Evolutionary conservation across 1,140 invertebrate species (phyloP).

Genomic region (Euura lappo): DNA sequence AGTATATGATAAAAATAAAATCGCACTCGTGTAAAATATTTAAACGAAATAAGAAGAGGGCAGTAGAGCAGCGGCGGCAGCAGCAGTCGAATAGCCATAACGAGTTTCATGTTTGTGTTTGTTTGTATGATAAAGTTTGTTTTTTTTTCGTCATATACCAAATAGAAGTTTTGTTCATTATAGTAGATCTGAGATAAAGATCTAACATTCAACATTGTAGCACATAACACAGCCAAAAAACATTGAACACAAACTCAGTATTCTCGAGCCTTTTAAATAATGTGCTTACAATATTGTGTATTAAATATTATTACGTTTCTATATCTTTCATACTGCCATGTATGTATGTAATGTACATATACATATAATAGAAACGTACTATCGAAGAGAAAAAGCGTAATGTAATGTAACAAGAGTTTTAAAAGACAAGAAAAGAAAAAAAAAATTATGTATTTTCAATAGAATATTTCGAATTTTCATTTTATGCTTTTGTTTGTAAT

Average conservation of each 20-base stretch:
- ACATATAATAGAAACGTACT: conserved; percentile 1
- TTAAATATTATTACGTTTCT: conserved; percentile 18
- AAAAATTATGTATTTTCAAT: not conserved
- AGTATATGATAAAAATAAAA: not conserved
- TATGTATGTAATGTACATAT: conserved; percentile 17
- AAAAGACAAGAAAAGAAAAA: not conserved
- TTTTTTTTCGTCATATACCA: too few relatives aligned
- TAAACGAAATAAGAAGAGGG: not conserved
- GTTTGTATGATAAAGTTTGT: too few relatives aligned
- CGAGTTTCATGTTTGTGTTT: too few relatives aligned
- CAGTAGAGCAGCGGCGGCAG: not conserved
- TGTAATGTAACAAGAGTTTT: too few relatives aligned
- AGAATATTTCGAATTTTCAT: too few relatives aligned
- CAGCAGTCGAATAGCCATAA: too few relatives aligned
- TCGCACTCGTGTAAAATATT: not conserved
- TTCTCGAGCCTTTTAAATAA: conserved; percentile 26
- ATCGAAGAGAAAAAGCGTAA: too few relatives aligned
- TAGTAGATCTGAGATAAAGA: too few relatives aligned
- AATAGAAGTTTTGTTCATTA: too few relatives aligned
- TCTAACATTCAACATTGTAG: conserved; percentile 16
- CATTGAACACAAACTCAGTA: conserved; percentile 39
- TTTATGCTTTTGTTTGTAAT: not conserved
- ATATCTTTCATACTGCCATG: conserved; percentile 7
- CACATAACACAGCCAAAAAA: conserved; percentile 41
- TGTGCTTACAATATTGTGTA: not conserved